Percentiles rank a stretch among this genome's conserved stretches.
Evolutionary conservation across 2,113 vertebrate genomes (phyloP).

Genomic region (Willisornis vidua): DNA sequence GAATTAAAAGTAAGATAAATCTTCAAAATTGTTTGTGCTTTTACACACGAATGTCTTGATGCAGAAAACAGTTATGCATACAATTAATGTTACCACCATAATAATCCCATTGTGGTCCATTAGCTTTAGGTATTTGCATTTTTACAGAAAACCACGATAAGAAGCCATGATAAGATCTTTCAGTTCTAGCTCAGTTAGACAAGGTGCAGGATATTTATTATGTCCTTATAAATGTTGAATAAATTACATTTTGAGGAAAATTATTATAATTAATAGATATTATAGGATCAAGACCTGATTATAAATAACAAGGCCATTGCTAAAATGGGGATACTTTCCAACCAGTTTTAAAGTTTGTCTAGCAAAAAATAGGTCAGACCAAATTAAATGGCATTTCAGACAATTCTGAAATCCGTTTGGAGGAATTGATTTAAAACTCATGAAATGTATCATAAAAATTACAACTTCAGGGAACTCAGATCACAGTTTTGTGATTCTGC

Average conservation of each 20-base stretch:
- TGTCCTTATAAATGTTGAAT: not conserved
- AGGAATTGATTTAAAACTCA: not conserved
- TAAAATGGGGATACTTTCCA: not conserved
- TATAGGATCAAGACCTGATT: not conserved
- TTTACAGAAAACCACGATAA: not conserved
- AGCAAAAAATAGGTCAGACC: slow-evolving; percentile 18
- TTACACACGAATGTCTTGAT: not conserved
- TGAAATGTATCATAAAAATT: not conserved
- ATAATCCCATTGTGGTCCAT: not conserved
- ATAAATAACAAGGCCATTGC: slow-evolving; percentile 16
- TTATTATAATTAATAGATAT: not conserved
- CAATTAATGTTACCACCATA: not conserved
- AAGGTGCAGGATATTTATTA: not conserved
- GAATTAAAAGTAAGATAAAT: not conserved
- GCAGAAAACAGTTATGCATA: not conserved
- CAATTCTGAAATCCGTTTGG: not conserved
- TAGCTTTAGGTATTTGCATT: not conserved
- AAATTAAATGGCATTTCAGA: not conserved
- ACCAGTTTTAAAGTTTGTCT: not conserved
- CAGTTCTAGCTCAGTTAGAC: not conserved
- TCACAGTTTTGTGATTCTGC: not conserved
- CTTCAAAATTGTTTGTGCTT: not conserved
- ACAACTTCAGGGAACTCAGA: not conserved
- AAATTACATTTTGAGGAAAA: slow-evolving; percentile 2
- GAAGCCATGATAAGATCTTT: not conserved